phyloP scores from a whole-genome alignment of 2,797 vertebrate genomes.

The Valencia hispanica region DNA sequence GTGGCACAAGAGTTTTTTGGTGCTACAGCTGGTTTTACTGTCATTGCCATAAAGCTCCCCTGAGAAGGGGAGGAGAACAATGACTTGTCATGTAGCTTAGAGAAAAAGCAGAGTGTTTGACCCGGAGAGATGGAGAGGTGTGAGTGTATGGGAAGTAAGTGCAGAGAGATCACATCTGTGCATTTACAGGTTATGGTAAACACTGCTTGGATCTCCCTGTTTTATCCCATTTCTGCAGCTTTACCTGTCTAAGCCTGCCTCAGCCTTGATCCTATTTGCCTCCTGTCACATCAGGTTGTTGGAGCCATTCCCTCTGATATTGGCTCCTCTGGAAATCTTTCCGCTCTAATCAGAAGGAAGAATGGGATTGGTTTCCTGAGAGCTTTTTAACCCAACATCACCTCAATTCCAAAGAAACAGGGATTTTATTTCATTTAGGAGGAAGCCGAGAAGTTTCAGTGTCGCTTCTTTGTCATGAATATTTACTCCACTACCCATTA shows the following conservation, averaged over 20 bases:
- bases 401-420: not conserved
- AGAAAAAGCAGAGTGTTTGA: slow-evolving; percentile 28
- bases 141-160: slow-evolving; percentile 20
- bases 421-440: slow-evolving; percentile 13
- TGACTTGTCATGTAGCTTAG: slow-evolving; percentile 47
- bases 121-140: slow-evolving; percentile 25
- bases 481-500: not conserved
- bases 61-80: slow-evolving; percentile 61
- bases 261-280: slow-evolving; percentile 41
- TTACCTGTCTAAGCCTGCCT: slow-evolving; percentile 21
- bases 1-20: slow-evolving; percentile 71
- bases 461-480: slow-evolving; percentile 20
- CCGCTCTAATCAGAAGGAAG: slow-evolving; percentile 35
- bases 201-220: slow-evolving; percentile 7
- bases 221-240: slow-evolving; percentile 32
- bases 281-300: slow-evolving; percentile 43
- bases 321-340: slow-evolving; percentile 33
- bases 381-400: slow-evolving; percentile 21
- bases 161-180: slow-evolving; percentile 48
- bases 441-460: slow-evolving; percentile 1
- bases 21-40: slow-evolving; percentile 82
- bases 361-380: slow-evolving; percentile 42
- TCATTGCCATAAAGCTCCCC: slow-evolving; percentile 76
- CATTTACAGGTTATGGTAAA: slow-evolving; percentile 47
- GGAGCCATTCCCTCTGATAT: slow-evolving; percentile 42